phyloP scores from a whole-genome alignment of 2,113 vertebrate species.

The Toxotes jaculatrix region DNA sequence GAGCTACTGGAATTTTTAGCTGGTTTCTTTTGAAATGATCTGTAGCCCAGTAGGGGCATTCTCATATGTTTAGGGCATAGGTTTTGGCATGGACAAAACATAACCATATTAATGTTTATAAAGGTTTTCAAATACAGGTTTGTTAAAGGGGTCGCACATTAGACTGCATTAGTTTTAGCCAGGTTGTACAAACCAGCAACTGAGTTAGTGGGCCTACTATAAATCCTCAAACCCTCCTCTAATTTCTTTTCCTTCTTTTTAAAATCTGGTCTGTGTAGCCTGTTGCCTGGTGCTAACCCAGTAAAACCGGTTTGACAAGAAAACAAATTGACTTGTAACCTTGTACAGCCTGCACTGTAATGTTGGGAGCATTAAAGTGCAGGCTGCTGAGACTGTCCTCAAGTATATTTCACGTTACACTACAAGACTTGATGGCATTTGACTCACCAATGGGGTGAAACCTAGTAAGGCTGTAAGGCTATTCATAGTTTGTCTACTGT shows the following conservation, averaged over 20 bases:
- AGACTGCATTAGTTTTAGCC: not conserved
- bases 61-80: no score
- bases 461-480: conserved; percentile 50
- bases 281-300: not conserved
- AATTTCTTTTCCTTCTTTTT: not conserved
- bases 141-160: no score
- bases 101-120: not conserved
- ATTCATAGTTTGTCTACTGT: conserved; percentile 63
- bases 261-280: no score
- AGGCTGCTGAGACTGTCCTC: not conserved
- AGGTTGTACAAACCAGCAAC: not conserved
- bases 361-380: not conserved
- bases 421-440: conserved; percentile 29
- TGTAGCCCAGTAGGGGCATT: no score
- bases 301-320: conserved; percentile 1
- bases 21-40: no score
- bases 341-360: not conserved
- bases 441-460: conserved; percentile 8
- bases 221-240: not conserved
- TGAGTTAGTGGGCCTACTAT: not conserved
- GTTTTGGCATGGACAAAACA: not conserved
- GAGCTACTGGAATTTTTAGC: not conserved
- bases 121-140: no score
- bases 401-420: conserved; percentile 8
- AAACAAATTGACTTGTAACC: not conserved